phyloP scores from a whole-genome alignment of 2,797 vertebrate species.

The Glossophaga mutica region DNA sequence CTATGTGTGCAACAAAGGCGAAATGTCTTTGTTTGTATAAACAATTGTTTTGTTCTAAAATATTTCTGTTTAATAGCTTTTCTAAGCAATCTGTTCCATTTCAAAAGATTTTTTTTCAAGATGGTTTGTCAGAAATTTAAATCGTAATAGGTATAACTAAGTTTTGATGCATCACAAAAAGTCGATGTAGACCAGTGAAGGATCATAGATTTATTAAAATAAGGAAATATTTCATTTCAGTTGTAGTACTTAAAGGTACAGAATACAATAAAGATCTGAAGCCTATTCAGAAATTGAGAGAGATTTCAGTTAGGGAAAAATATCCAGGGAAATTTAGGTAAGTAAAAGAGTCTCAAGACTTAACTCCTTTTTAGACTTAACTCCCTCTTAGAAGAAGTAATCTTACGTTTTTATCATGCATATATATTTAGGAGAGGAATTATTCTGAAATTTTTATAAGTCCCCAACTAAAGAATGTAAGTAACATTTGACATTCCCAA shows the following conservation, averaged over 20 bases:
- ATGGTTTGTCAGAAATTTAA: conserved; percentile 46
- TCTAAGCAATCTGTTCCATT: conserved; percentile 35
- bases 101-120: conserved; percentile 12
- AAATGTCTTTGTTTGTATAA: conserved; percentile 38
- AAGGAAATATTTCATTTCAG: conserved; percentile 49
- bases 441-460: conserved; percentile 16
- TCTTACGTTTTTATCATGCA: conserved; percentile 23
- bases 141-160: background rate
- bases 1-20: conserved; percentile 7
- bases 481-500: background rate
- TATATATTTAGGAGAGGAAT: background rate
- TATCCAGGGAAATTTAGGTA: conserved; percentile 9
- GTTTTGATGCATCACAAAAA: conserved; percentile 26
- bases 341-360: conserved; percentile 32
- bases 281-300: background rate
- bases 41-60: conserved; percentile 40
- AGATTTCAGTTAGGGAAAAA: conserved; percentile 37
- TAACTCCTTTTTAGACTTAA: background rate
- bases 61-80: conserved; percentile 53
- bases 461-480: background rate
- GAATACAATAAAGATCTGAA: conserved; percentile 11
- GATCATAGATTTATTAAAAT: conserved; percentile 24
- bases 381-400: background rate
- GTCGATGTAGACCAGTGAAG: background rate
- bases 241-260: background rate